Evolutionary conservation across 2,113 vertebrate genomes (phyloP).

Genomic region (Zapornia atra): DNA sequence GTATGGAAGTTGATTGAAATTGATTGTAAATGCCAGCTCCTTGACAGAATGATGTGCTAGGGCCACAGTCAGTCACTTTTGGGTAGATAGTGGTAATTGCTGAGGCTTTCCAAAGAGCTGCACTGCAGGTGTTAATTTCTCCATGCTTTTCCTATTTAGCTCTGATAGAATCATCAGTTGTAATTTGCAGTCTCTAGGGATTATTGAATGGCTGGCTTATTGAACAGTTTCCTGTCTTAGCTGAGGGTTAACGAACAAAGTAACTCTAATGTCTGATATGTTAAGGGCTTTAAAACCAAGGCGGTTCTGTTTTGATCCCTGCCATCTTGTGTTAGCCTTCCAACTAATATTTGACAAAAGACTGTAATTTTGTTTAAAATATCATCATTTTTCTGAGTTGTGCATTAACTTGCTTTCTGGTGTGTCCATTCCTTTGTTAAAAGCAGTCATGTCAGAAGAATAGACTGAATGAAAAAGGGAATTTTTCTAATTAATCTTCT

Average conservation of each 20-base stretch:
- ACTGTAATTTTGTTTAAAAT: conserved; percentile 20
- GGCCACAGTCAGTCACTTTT: conserved; percentile 20
- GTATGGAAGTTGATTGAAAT: conserved; percentile 59
- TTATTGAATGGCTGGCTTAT: conserved; percentile 54
- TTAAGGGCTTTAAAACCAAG: conserved; percentile 5
- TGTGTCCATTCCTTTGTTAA: neutral
- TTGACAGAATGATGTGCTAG: conserved; percentile 46
- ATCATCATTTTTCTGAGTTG: neutral
- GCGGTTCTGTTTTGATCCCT: conserved; percentile 25
- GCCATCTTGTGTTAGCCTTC: conserved; percentile 10
- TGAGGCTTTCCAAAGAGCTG: conserved; percentile 10
- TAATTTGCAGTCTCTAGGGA: conserved; percentile 40
- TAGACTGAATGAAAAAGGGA: neutral
- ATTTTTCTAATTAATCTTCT: neutral
- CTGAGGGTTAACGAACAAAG: conserved; percentile 40
- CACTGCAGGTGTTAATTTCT: conserved; percentile 50
- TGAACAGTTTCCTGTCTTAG: neutral
- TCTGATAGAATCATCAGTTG: conserved; percentile 52
- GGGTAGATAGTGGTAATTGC: conserved; percentile 17
- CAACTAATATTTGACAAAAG: conserved; percentile 7
- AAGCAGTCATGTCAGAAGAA: neutral
- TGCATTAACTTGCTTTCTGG: neutral
- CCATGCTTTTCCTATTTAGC: conserved; percentile 43
- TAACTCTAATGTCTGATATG: neutral
- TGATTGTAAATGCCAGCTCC: conserved; percentile 56